phyloP scores from a whole-genome alignment of 2,888 invertebrate genomes.

The Sericinus montela region DNA sequence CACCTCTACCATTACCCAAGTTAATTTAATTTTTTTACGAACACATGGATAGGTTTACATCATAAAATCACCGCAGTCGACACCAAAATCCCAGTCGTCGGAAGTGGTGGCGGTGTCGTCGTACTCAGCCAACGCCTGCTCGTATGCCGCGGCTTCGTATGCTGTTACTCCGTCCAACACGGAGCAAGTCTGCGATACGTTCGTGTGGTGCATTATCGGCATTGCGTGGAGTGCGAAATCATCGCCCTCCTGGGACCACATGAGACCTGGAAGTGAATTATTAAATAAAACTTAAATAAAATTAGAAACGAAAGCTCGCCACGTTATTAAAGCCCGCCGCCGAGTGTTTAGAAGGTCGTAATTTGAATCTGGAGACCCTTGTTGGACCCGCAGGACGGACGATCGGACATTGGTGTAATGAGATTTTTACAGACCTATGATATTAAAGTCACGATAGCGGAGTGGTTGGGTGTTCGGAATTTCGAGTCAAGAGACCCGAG shows the following conservation, averaged over 20 bases:
- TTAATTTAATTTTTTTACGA: neutral
- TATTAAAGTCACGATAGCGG: too few relatives aligned
- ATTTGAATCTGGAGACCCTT: too few relatives aligned
- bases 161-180: slow-evolving; percentile 79
- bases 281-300: too few relatives aligned
- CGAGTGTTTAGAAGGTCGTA: too few relatives aligned
- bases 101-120: slow-evolving; percentile 73
- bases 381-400: too few relatives aligned
- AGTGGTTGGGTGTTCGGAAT: too few relatives aligned
- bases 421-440: too few relatives aligned
- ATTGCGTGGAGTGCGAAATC: slow-evolving; percentile 82
- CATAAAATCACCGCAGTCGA: slow-evolving; percentile 86
- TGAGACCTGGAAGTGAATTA: slow-evolving; percentile 76
- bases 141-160: slow-evolving; percentile 79
- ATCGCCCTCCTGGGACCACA: slow-evolving; percentile 84
- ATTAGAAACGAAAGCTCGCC: too few relatives aligned
- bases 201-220: slow-evolving; percentile 82
- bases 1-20: neutral
- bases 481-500: too few relatives aligned
- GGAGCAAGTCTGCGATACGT: slow-evolving; percentile 79
- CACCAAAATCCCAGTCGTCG: slow-evolving; percentile 84
- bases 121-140: slow-evolving; percentile 80
- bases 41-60: slow-evolving; percentile 60
- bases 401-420: too few relatives aligned
- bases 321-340: too few relatives aligned